These are phyloP conservation scores for Orthosia cruda DNA, from an alignment of 2,888 invertebrate genomes.

Conservation along the genomic window DNA sequence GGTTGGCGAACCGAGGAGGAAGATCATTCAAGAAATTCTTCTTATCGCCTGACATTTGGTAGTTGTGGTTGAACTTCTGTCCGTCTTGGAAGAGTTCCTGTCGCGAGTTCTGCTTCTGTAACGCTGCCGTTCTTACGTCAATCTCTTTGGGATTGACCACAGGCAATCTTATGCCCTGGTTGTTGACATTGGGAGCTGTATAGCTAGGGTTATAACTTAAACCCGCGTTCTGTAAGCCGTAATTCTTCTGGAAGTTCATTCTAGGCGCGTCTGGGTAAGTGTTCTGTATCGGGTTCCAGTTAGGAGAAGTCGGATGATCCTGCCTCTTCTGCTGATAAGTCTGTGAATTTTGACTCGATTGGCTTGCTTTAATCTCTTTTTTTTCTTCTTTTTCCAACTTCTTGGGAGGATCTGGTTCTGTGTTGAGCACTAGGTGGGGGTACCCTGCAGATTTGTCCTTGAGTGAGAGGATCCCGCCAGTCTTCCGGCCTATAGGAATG, in stretches of 20 bases:
- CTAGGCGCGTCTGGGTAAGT: constrained; percentile 76
- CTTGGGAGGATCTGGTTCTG: constrained; percentile 82
- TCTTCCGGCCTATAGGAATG: constrained; percentile 87
- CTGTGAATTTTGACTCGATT: constrained; percentile 76
- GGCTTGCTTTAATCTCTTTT: constrained; percentile 79
- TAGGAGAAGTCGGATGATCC: constrained; percentile 71
- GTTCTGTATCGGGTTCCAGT: constrained; percentile 72
- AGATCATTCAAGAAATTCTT: constrained; percentile 88
- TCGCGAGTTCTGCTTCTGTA: constrained; percentile 88
- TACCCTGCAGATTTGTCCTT: constrained; percentile 91
- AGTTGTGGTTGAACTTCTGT: constrained; percentile 84
- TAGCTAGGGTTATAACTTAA: constrained; percentile 82
- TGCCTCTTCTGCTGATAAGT: constrained; percentile 77
- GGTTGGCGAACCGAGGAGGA: constrained; percentile 89
- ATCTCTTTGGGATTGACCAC: constrained; percentile 91
- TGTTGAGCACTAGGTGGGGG: constrained; percentile 87
- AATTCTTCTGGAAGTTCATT: constrained; percentile 83
- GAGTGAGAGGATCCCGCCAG: constrained; percentile 90
- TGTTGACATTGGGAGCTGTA: constrained; percentile 70
- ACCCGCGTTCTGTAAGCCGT: constrained; percentile 82
- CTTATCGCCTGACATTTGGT: constrained; percentile 87
- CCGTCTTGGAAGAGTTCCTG: constrained; percentile 85
- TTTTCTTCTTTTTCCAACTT: constrained; percentile 85
- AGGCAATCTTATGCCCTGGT: constrained; percentile 84
- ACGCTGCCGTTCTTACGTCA: constrained; percentile 88